Base-by-base conservation (phyloP, 2,113 vertebrate genomes). In the Thalassarche chlororhynchos region DNA sequence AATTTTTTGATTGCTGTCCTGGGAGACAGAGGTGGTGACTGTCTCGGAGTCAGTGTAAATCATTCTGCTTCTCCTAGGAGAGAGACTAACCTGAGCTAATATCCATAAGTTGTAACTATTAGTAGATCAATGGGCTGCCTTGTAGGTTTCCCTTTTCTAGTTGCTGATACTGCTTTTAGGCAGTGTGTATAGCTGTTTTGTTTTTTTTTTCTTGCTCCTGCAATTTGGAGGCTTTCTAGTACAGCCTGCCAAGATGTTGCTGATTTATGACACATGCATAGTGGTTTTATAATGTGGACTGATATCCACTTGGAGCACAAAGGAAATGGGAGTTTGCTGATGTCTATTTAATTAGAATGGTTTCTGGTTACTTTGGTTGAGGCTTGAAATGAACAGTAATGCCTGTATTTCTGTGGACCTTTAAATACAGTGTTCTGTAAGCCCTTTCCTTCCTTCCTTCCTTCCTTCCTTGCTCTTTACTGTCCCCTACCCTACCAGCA, bases 301-400 rank as follows among this genome's bases (percentile, higher is more conserved):
- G 84, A 91, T 94, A 95, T 0, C 87, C 77, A 91, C 74, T 94
- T 80, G 91, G 84, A 97, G 77, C 94, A 95, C 93, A 96, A 97
- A 95, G 94, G 91, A 97, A 97, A 94, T 87, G 68, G 61, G 89
- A 95, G 91, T 93, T 97, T 94, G 84, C 84, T 97, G 95, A 96
- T 96, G 94, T 89, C 96, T 92, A 34, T 96, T 97, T 95, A 95
- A 91, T 96, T 95, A 76, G 93, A 65, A 96, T 94, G 89, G 93
- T 92, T 96, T 97, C 84, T 97, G 89, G 96, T 97, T 95, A 84
- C 88, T 96, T 95, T 91, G 93, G 82, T 91, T 88, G 90, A 86
- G 95, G 87, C 79, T 95, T 90, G 79, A 88, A 95, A 92, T 84
- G 71, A 93, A 66, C 16, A 23, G 85, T 92, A 94, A 87, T 91